Base-by-base conservation (phyloP, 2,888 invertebrate genomes). In the Gerris lacustris region DNA sequence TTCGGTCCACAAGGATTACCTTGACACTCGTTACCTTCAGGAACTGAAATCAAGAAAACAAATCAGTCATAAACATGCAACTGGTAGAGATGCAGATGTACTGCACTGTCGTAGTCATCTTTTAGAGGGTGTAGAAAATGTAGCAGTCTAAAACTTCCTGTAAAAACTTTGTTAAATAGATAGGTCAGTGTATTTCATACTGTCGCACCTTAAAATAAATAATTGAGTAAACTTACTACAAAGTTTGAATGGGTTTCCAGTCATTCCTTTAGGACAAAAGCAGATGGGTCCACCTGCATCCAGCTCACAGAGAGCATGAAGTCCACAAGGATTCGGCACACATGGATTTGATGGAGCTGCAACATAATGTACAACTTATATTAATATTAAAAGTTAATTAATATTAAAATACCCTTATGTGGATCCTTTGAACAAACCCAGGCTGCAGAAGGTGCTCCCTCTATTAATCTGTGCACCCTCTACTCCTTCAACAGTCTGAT, bases 211-310 rank as follows among this genome's bases (percentile, higher is more conserved):
- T 31, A 31, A 31, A 31, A 31, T 31, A 31, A 31, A 31, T 31
- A 31, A 31, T 5, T 55, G 67, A 18, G 17, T 63, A 76, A 81
- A 90, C 92, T 86, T 86, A 93, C 93, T 91, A 86, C 93, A 94
- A 81, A 87, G 90, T 79, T 88, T 87, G 79, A 93, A 93, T 66
- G 94, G 94, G 84, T 94, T 93, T 80, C 94, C 94, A 5, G 93
- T 94, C 74, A 92, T 83, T 73, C 92, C 93, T 80, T 90, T 92
- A 0, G 93, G 93, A 78, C 94, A 94, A 82, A 86, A 91, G 78
- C 94, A 95, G 75, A 94, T 90, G 4, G 94, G 93, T 79, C 88
- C 90, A 69, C 92, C 93, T 77, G 89, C 87, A 77, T 92, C 91
- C 68, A 88, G 85, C 82, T 92, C 92, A 79, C 94, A 95, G 74